Conservation (phyloP, 2,113 vertebrate genomes). For the Pelecanus crispus region DNA sequence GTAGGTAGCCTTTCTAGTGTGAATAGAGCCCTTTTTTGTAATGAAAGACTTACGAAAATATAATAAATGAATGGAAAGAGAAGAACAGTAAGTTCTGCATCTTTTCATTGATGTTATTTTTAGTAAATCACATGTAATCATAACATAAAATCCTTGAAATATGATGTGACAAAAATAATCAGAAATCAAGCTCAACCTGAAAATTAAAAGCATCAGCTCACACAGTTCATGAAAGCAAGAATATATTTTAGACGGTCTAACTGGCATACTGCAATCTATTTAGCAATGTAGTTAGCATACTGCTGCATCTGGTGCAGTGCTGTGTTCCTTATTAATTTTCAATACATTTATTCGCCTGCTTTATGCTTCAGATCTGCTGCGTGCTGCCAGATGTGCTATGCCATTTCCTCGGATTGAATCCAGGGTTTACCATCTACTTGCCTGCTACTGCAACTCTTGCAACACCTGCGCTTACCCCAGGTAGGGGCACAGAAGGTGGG, state of each 20-base stretch:
- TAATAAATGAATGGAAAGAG: constrained; percentile 44
- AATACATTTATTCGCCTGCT: background rate
- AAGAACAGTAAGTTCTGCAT: constrained; percentile 16
- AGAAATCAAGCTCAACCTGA: constrained; percentile 36
- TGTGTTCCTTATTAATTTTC: constrained; percentile 19
- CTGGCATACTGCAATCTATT: constrained; percentile 45
- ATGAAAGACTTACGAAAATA: constrained; percentile 53
- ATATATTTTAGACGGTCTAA: background rate
- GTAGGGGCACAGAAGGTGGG: background rate
- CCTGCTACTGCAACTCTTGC: background rate
- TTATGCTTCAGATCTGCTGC: background rate
- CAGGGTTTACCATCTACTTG: background rate
- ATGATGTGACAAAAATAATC: constrained; percentile 28
- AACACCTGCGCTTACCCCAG: background rate
- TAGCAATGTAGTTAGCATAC: constrained; percentile 32
- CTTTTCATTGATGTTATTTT: constrained; percentile 50
- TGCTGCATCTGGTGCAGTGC: background rate
- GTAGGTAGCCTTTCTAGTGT: constrained; percentile 56
- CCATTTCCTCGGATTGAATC: background rate
- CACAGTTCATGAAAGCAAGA: constrained; percentile 6
- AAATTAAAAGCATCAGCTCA: constrained; percentile 20
- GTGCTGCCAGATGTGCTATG: constrained; percentile 5
- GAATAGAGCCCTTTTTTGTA: constrained; percentile 35
- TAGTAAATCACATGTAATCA: constrained; percentile 39
- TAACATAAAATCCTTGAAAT: constrained; percentile 33